phyloP scores from a whole-genome alignment of 23 tunicate genomes.

The Phallusia fumigata region DNA sequence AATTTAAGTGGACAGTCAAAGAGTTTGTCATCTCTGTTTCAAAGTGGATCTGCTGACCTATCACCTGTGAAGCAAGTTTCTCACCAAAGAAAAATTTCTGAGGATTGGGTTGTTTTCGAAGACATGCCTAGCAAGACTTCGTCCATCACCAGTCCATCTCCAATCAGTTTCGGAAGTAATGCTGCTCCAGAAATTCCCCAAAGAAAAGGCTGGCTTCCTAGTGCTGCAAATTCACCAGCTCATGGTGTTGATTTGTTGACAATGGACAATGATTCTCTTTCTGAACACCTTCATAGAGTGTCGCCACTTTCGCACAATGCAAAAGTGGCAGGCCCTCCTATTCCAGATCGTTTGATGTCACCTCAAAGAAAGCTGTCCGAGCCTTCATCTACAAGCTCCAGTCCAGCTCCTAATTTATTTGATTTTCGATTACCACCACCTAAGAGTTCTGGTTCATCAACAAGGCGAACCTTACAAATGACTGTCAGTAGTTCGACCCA shows the following conservation, averaged over 20 bases:
- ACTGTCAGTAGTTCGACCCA: neutral
- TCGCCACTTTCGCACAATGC: neutral
- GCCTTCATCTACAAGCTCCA: neutral
- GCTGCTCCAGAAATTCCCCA: neutral
- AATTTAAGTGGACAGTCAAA: neutral
- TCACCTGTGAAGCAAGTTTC: neutral
- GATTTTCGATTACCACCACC: neutral
- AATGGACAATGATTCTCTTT: neutral
- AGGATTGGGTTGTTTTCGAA: conserved; percentile 3
- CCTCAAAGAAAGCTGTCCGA: neutral
- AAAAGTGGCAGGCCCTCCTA: neutral
- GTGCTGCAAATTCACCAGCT: neutral
- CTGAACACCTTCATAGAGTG: neutral
- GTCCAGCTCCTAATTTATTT: neutral
- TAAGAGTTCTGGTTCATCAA: neutral
- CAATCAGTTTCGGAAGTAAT: neutral
- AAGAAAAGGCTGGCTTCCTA: neutral
- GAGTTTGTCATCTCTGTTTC: neutral
- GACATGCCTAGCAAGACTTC: neutral
- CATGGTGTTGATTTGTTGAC: neutral
- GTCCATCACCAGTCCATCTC: neutral
- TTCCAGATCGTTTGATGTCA: neutral
- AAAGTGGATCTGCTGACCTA: neutral
- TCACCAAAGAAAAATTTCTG: neutral
- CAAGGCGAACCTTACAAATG: neutral